phyloP scores from a whole-genome alignment of 2,888 invertebrate genomes.

The Strigamia crassipes region DNA sequence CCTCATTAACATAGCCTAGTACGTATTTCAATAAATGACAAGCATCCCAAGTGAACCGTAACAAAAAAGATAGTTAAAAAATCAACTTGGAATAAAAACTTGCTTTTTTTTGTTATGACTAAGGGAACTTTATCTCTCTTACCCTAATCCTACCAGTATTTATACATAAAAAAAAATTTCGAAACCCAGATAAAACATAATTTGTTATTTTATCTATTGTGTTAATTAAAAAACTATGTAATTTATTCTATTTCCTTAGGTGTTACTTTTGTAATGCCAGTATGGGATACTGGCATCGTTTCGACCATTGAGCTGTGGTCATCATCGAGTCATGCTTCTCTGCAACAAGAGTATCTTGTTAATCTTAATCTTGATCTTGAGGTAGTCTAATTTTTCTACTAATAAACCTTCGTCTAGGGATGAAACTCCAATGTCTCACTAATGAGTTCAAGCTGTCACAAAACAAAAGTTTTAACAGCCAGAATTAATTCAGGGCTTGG shows the following conservation, averaged over 20 bases:
- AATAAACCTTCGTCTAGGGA: neutral
- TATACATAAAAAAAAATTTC: neutral
- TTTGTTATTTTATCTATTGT: too few relatives aligned
- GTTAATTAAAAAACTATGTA: neutral
- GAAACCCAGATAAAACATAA: neutral
- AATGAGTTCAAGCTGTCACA: neutral
- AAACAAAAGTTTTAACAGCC: neutral
- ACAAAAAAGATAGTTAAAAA: neutral
- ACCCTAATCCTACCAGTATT: too few relatives aligned
- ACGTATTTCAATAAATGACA: conserved; percentile 3
- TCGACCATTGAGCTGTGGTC: too few relatives aligned
- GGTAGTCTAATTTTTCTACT: neutral
- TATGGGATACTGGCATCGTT: too few relatives aligned
- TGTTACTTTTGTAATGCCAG: neutral
- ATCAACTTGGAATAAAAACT: neutral
- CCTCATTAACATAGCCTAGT: conserved; percentile 29
- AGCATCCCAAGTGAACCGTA: neutral
- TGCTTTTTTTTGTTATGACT: too few relatives aligned
- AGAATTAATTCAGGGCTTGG: too few relatives aligned
- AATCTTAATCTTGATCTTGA: too few relatives aligned
- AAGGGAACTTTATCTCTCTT: too few relatives aligned
- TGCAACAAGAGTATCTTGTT: too few relatives aligned
- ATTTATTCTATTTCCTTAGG: neutral
- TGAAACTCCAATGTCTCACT: conserved; percentile 12
- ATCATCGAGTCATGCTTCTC: too few relatives aligned